Evolutionary conservation across 2,113 vertebrate species (phyloP).

Genomic region (Castor canadensis): DNA sequence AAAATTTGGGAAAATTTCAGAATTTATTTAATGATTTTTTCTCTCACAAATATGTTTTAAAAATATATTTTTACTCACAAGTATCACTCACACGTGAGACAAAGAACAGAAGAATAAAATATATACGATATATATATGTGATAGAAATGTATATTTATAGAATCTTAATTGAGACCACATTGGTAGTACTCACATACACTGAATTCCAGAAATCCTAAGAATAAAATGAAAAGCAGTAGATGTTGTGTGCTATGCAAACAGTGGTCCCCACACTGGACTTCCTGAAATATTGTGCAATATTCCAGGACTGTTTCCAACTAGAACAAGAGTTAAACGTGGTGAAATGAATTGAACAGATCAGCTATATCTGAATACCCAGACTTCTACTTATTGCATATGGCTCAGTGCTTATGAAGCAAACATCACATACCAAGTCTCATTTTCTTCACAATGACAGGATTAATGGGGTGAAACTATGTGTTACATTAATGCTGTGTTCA

Average conservation of each 20-base stretch:
- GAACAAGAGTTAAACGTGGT: not conserved
- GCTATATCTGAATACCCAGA: not conserved
- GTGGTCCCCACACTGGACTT: not conserved
- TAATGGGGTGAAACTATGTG: not conserved
- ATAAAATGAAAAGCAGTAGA: constrained; percentile 14
- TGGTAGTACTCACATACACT: not conserved
- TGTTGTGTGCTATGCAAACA: not conserved
- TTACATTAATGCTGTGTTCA: not conserved
- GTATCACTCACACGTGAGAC: not conserved
- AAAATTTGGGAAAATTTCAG: not conserved
- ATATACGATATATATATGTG: too few species aligned
- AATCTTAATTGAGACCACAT: constrained; percentile 23
- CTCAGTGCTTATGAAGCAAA: not conserved
- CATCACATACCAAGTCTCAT: not conserved
- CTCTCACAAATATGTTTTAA: not conserved
- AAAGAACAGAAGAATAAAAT: not conserved
- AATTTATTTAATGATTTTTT: not conserved
- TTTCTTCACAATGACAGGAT: not conserved
- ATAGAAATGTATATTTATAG: constrained; percentile 27
- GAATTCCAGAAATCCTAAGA: constrained; percentile 46
- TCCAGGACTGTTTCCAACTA: constrained; percentile 34
- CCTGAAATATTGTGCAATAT: not conserved
- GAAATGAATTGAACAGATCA: not conserved
- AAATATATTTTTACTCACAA: too few species aligned
- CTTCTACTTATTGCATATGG: not conserved